Base-by-base conservation (phyloP, 2,888 invertebrate genomes). In the Deroplatys truncata region DNA sequence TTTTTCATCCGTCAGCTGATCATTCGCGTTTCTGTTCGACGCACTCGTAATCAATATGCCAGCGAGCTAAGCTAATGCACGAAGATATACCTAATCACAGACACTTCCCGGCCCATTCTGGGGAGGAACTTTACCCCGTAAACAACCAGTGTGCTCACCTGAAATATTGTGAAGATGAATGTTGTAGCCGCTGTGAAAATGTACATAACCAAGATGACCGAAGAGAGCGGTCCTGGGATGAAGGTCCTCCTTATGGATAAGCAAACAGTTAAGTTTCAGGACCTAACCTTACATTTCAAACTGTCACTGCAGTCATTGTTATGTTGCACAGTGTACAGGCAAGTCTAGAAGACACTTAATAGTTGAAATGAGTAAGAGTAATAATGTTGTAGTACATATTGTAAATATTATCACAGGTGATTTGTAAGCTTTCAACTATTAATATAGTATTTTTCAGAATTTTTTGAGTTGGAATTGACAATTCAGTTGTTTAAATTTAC, bases 201-300 rank as follows among this genome's bases (percentile, higher is more conserved):
- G 93, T 99, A 99, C 93, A 96, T 99, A 91, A 97, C 97, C 85
- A 98, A 98, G 94, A 99, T 99, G 99, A 98, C 99, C 9, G 97
- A 98, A 91, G 98, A 99, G 92, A 98, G 98, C 93, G 99, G 99
- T 3, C 98, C 99, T 1, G 99, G 99, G 88, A 99, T 99, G 99
- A 99, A 99, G 96, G 98, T 99, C 84, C 95, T 99, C 91, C 94
- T 99, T 86, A 98, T 99, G 97, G 99, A 99, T 94, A 98, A 98
- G 94, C 98, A 99, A 94, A 99, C 99, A 91, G 98, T 98, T 43
- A 93, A 92, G 94, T 92, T 20, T 29, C 85, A 5, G 4, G 15
- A n/a, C 25, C 56, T 72, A 72, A 72, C 56, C 56, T 72, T 84
- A 88, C 88, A 49, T 86, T 86, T 28, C 43, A 43, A 43, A 13